phyloP scores from a whole-genome alignment of 1,140 invertebrate species.

The Coptotermes formosanus region DNA sequence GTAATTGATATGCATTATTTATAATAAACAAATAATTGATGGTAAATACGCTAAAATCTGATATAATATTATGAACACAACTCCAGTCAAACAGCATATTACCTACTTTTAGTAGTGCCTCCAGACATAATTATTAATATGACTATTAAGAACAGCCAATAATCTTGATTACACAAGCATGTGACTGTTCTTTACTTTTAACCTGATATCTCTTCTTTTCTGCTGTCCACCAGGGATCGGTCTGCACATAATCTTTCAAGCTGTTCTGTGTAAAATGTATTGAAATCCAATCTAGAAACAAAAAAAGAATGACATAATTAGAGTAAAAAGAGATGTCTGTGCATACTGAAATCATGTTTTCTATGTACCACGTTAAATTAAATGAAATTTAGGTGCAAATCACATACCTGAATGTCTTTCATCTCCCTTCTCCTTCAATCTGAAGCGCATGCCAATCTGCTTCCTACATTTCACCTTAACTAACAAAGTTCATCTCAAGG shows the following conservation, averaged over 20 bases:
- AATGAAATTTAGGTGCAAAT: no score
- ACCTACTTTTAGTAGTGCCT: not conserved
- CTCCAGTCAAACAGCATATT: not conserved
- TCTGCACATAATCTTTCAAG: not conserved
- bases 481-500: no score
- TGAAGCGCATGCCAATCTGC: no score
- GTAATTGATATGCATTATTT: not conserved
- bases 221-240: not conserved
- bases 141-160: not conserved
- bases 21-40: not conserved
- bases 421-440: no score
- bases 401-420: no score
- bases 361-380: no score
- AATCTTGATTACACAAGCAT: not conserved
- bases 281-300: conserved; percentile 25
- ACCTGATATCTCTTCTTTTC: not conserved
- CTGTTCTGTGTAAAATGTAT: conserved; percentile 21
- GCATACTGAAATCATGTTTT: no score
- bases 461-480: no score
- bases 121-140: not conserved
- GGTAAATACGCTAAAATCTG: not conserved
- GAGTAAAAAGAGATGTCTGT: not conserved
- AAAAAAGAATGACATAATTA: conserved; percentile 17
- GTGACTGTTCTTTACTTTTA: not conserved
- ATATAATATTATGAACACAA: not conserved